Conservation (phyloP, 2,888 invertebrate species). For the Branchipolynoe longqiensis region DNA sequence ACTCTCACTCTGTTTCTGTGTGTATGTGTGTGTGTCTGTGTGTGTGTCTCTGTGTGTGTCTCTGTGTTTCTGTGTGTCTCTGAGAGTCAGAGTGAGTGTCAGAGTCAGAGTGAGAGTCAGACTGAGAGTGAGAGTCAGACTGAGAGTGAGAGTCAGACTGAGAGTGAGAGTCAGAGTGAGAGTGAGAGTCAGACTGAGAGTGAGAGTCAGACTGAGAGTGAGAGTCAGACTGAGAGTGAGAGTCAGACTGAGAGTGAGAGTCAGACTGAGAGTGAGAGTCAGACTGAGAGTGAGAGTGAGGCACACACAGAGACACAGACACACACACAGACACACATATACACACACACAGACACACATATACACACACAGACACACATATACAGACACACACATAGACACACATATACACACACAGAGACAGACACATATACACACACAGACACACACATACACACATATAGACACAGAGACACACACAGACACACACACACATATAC, state of each 20-base stretch:
- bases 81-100: too few relatives aligned
- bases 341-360: background rate
- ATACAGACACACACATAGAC: background rate
- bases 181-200: too few relatives aligned
- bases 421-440: constrained; percentile 3
- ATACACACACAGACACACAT: background rate
- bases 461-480: background rate
- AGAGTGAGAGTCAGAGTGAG: too few relatives aligned
- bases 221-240: too few relatives aligned
- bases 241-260: background rate
- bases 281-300: background rate
- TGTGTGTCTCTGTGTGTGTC: too few relatives aligned
- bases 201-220: too few relatives aligned
- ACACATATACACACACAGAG: background rate
- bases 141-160: too few relatives aligned
- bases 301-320: constrained; percentile 1
- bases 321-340: background rate
- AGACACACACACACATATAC: background rate
- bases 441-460: background rate
- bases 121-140: too few relatives aligned
- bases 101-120: too few relatives aligned
- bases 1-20: too few relatives aligned
- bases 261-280: background rate
- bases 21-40: too few relatives aligned
- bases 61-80: too few relatives aligned